A percentile compares a stretch with the other conserved stretches of the same genome.
These are phyloP conservation scores for Crotalus tigris DNA, from an alignment of 2,113 vertebrate genomes.

Conservation along the genomic window DNA sequence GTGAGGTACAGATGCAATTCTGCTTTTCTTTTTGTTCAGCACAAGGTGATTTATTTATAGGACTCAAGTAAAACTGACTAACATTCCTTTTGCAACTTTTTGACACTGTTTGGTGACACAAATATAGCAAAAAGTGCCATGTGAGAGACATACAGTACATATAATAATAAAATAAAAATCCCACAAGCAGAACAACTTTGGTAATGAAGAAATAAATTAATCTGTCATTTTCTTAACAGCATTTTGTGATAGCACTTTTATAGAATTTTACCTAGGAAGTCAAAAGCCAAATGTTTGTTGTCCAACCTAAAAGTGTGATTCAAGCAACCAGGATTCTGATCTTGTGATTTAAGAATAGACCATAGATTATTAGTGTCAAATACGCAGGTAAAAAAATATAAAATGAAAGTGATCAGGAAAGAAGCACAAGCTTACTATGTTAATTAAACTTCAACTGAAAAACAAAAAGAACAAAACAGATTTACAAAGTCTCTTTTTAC, in stretches of 20 bases:
- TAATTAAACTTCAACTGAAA: neutral
- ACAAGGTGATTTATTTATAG: conserved; percentile 24
- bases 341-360: neutral
- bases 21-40: conserved; percentile 19
- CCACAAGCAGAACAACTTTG: neutral
- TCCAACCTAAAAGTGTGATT: neutral
- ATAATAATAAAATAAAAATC: conserved; percentile 14
- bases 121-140: neutral
- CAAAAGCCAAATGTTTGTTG: neutral
- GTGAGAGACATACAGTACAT: neutral
- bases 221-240: neutral
- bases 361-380: neutral
- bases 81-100: conserved; percentile 1
- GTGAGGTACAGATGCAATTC: conserved; percentile 24
- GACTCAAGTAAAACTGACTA: conserved; percentile 37
- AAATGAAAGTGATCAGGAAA: neutral
- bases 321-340: neutral
- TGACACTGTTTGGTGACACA: conserved; percentile 22
- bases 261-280: neutral
- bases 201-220: neutral
- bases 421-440: neutral
- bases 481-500: neutral
- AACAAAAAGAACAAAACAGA: neutral
- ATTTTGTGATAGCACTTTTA: neutral
- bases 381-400: neutral